A percentile compares a stretch with the other conserved stretches of the same genome.
phyloP scores from a whole-genome alignment of 1,140 invertebrate genomes.

The Pogonomyrmex californicus region DNA sequence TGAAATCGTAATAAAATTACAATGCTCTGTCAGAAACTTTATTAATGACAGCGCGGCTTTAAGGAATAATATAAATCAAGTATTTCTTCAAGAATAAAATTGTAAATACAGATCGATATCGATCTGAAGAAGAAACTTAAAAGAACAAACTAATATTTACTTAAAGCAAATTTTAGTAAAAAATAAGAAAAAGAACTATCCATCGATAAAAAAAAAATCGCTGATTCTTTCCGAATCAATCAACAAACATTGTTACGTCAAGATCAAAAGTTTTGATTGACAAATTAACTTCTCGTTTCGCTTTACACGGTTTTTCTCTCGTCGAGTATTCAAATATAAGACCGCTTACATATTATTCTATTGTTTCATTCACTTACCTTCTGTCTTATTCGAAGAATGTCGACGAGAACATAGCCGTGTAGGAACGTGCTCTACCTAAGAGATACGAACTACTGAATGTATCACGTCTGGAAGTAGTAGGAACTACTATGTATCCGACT shows the following conservation, averaged over 20 bases:
- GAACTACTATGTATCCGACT: constrained; percentile 74
- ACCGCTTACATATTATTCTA: background rate
- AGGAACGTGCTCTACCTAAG: constrained; percentile 9
- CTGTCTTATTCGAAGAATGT: constrained; percentile 44
- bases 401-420: constrained; percentile 43
- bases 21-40: background rate
- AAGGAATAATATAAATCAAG: constrained; percentile 1
- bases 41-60: background rate
- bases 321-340: background rate
- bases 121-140: background rate
- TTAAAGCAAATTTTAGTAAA: constrained; percentile 8
- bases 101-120: background rate
- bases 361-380: constrained; percentile 59
- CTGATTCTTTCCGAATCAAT: background rate
- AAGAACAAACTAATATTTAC: background rate
- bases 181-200: background rate
- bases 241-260: background rate
- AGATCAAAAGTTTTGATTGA: background rate
- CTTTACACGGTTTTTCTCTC: background rate
- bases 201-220: background rate
- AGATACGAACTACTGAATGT: constrained; percentile 42
- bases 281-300: background rate
- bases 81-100: background rate
- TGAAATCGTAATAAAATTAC: background rate
- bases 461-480: constrained; percentile 70